Evolutionary conservation across 1,140 invertebrate species (phyloP).

Genomic region (Diabrotica undecimpunctata): DNA sequence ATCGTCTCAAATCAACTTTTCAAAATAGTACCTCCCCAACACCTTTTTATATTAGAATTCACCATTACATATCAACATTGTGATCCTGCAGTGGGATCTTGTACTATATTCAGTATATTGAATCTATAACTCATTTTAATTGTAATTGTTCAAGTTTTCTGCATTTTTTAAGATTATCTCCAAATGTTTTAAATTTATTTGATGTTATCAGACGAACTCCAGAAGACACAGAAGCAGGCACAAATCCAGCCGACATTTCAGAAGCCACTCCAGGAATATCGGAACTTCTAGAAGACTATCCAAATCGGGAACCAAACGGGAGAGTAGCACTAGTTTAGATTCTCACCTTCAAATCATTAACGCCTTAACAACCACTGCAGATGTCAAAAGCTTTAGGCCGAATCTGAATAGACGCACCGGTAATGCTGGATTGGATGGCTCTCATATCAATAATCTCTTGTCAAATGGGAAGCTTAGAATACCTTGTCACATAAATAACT

Average conservation of each 20-base stretch:
- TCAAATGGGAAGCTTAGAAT: slow-evolving; percentile 49
- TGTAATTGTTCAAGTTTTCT: no score
- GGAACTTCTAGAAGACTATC: slow-evolving; percentile 45
- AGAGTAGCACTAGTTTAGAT: slow-evolving; percentile 74
- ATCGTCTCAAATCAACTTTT: no score
- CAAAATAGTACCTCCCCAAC: no score
- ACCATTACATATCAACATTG: no score
- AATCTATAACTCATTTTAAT: no score
- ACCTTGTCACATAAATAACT: slow-evolving; percentile 10
- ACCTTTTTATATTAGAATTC: no score
- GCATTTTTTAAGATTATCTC: no score
- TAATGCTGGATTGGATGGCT: slow-evolving; percentile 54
- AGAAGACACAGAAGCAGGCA: slow-evolving; percentile 27
- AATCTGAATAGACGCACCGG: slow-evolving; percentile 57
- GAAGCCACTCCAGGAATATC: slow-evolving; percentile 32
- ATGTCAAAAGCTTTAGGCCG: slow-evolving; percentile 48
- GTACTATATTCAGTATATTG: no score
- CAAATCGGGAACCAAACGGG: slow-evolving; percentile 55
- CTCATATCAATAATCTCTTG: slow-evolving; percentile 52
- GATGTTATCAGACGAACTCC: slow-evolving; percentile 30
- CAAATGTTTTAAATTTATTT: no score
- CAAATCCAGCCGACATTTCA: slow-evolving; percentile 27
- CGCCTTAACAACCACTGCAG: slow-evolving; percentile 49
- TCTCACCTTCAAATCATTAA: slow-evolving; percentile 64
- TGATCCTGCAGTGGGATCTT: no score